Evolutionary conservation across 2,888 invertebrate species (phyloP).

Genomic region (Abrostola tripartita): DNA sequence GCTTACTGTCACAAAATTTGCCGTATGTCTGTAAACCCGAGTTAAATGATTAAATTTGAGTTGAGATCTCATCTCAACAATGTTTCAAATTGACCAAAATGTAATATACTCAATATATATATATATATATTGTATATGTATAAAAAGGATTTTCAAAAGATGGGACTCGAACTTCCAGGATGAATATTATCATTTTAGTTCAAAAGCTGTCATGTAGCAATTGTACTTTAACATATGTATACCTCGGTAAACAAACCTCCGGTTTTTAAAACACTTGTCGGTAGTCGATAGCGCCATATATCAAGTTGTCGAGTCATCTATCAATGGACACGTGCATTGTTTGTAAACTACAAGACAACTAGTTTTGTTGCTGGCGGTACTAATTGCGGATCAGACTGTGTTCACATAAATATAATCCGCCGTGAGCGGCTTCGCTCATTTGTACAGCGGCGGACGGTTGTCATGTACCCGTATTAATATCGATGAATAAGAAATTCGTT

Average conservation of each 20-base stretch:
- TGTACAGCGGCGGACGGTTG: conserved; percentile 84
- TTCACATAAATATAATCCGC: conserved; percentile 85
- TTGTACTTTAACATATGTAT: conserved; percentile 11
- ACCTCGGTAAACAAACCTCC: conserved; percentile 37
- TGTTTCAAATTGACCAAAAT: too few species aligned
- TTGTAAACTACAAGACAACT: conserved; percentile 61
- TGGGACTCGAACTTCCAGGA: too few species aligned
- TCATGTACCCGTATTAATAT: conserved; percentile 86
- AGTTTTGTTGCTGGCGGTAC: conserved; percentile 71
- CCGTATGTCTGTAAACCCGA: too few species aligned
- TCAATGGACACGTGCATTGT: conserved; percentile 59
- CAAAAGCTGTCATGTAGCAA: too few species aligned
- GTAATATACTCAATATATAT: too few species aligned
- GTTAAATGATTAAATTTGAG: too few species aligned
- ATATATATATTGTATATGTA: background rate
- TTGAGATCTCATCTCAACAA: too few species aligned
- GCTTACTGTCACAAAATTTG: too few species aligned
- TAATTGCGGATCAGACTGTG: conserved; percentile 84
- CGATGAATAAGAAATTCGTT: conserved; percentile 88
- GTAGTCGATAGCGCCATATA: conserved; percentile 58
- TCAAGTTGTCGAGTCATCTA: conserved; percentile 56
- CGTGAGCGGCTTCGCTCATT: conserved; percentile 83
- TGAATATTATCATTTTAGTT: too few species aligned
- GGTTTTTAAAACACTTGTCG: conserved; percentile 51
- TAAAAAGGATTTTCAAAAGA: too few species aligned